A percentile compares a stretch with the other conserved stretches of the same genome.
Evolutionary conservation across 2,797 vertebrate genomes (phyloP).

Genomic region (Crax fasciolata): DNA sequence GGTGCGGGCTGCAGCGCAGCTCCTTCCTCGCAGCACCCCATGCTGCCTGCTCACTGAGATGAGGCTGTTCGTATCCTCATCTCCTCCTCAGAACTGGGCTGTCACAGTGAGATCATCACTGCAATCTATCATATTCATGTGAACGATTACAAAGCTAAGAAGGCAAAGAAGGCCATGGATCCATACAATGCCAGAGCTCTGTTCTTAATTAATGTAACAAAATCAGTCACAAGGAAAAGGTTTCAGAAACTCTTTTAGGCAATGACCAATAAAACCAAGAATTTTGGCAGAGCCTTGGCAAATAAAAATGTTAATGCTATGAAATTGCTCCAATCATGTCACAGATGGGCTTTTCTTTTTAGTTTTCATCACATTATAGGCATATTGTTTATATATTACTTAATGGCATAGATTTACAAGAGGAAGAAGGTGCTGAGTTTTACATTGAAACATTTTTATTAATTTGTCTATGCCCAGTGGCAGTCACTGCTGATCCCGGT

Average conservation of each 20-base stretch:
- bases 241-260: not conserved
- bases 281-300: not conserved
- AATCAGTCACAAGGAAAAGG: constrained; percentile 10
- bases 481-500: not conserved
- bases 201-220: not conserved
- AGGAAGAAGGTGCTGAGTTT: not conserved
- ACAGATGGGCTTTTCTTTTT: not conserved
- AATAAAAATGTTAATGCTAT: not conserved
- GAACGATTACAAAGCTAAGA: not conserved
- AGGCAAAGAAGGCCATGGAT: not conserved
- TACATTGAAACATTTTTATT: constrained; percentile 20
- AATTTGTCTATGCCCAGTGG: not conserved
- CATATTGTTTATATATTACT: constrained; percentile 22
- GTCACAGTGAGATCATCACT: accelerated
- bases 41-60: not conserved
- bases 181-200: not conserved
- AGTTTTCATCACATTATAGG: not conserved
- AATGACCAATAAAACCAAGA: not conserved
- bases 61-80: not conserved
- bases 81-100: not conserved
- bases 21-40: accelerated
- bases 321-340: not conserved
- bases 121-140: not conserved
- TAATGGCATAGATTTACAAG: not conserved
- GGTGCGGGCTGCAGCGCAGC: not conserved